Conservation (phyloP, 2,797 vertebrate species). For the Spondyliosoma cantharus region DNA sequence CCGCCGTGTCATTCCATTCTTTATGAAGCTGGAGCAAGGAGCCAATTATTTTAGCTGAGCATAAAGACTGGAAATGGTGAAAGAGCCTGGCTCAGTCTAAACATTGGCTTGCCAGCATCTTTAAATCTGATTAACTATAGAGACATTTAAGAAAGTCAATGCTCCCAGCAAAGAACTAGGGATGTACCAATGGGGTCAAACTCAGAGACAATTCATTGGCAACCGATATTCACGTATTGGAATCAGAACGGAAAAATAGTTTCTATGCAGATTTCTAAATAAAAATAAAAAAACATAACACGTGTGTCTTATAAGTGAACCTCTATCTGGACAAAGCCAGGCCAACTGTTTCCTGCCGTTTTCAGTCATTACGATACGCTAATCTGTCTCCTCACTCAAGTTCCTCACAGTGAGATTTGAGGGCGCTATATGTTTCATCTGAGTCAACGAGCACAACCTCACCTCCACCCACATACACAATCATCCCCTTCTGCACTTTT, state of each 20-base stretch:
- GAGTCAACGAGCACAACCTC: slow-evolving; percentile 47
- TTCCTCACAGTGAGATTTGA: background rate
- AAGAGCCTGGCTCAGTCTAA: background rate
- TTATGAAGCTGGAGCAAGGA: background rate
- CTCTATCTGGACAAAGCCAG: background rate
- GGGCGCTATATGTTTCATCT: slow-evolving; percentile 35
- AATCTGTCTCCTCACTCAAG: background rate
- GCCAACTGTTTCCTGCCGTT: background rate
- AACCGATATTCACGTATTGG: too few species aligned
- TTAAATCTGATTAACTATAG: background rate
- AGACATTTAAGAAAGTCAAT: too few species aligned
- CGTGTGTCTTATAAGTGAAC: background rate
- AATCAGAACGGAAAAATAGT: too few species aligned
- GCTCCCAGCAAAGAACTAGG: too few species aligned
- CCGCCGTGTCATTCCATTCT: background rate
- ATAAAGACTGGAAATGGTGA: background rate
- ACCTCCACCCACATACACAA: background rate
- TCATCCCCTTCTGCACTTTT: slow-evolving; percentile 66
- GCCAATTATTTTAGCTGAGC: background rate
- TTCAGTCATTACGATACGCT: background rate
- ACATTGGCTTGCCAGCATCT: background rate
- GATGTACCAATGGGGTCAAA: too few species aligned
- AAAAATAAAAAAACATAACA: background rate
- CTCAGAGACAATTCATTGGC: too few species aligned
- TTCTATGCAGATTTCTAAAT: background rate